A percentile compares a stretch with the other conserved stretches of the same genome.
Evolutionary conservation across 2,888 invertebrate genomes (phyloP).

Genomic region (Coremacera marginata): DNA sequence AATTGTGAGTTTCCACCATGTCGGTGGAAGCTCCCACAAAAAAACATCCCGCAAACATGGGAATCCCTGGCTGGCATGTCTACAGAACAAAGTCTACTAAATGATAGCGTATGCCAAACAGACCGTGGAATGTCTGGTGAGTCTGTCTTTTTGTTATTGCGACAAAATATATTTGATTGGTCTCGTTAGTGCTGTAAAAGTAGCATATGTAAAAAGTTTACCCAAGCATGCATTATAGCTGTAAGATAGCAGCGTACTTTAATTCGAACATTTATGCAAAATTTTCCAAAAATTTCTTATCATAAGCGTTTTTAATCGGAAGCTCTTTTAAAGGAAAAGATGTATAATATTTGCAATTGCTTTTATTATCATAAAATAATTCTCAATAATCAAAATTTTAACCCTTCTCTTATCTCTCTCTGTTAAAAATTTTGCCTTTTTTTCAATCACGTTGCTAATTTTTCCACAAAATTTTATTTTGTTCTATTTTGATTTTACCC

Average conservation of each 20-base stretch:
- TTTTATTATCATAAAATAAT: not conserved
- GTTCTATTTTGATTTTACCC: not conserved
- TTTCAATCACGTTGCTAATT: not conserved
- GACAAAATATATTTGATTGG: conserved; percentile 18
- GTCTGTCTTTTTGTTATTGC: not conserved
- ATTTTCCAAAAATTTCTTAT: too few relatives aligned
- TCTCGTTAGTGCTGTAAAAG: conserved; percentile 33
- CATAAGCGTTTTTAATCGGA: too few relatives aligned
- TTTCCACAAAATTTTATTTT: not conserved
- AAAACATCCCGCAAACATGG: too few relatives aligned
- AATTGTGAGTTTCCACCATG: too few relatives aligned
- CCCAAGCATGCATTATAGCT: conserved; percentile 18
- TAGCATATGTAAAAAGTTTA: not conserved
- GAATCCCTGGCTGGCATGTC: too few relatives aligned
- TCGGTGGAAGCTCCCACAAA: too few relatives aligned
- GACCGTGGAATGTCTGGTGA: not conserved
- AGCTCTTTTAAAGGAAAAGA: too few relatives aligned
- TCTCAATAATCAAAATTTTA: too few relatives aligned
- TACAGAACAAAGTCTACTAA: not conserved
- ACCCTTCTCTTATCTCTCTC: too few relatives aligned
- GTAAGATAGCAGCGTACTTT: not conserved
- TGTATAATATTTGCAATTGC: not conserved
- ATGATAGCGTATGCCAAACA: not conserved
- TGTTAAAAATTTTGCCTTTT: too few relatives aligned
- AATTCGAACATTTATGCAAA: not conserved